These are phyloP conservation scores for Onchidella celtica DNA, from an alignment of 2,888 invertebrate genomes.

Conservation along the genomic window DNA sequence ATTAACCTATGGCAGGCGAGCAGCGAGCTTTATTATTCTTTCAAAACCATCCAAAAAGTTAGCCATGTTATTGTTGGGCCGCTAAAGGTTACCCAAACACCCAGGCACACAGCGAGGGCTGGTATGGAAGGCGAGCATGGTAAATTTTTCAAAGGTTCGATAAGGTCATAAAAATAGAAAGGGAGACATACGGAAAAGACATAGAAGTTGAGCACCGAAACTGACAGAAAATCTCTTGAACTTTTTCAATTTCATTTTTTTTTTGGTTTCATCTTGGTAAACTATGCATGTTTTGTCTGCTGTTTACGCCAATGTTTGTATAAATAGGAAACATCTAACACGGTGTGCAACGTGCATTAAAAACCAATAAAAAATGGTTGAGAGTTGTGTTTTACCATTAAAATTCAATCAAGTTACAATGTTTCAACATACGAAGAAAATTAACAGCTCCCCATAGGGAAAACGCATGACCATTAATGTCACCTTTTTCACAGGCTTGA, in stretches of 20 bases:
- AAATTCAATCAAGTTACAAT: conserved; percentile 35
- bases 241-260: neutral
- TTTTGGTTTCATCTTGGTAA: neutral
- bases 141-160: conserved; percentile 9
- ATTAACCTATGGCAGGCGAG: neutral
- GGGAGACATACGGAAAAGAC: neutral
- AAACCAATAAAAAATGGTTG: neutral
- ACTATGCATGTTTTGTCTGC: conserved; percentile 19
- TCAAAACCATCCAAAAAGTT: conserved; percentile 14
- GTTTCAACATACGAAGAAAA: conserved; percentile 9
- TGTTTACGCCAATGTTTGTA: conserved; percentile 22
- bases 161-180: conserved; percentile 32
- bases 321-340: conserved; percentile 13
- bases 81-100: conserved; percentile 39
- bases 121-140: neutral
- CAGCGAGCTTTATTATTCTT: conserved; percentile 30
- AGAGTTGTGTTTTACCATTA: conserved; percentile 29
- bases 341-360: conserved; percentile 19
- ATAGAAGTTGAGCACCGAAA: conserved; percentile 15
- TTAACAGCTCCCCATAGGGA: conserved; percentile 22
- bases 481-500: conserved; percentile 14
- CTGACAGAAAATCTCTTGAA: conserved; percentile 23
- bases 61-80: conserved; percentile 16
- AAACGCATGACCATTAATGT: conserved; percentile 31
- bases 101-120: too few relatives aligned